Conservation (phyloP, 2,888 invertebrate genomes). For the Coleophora deauratella region DNA sequence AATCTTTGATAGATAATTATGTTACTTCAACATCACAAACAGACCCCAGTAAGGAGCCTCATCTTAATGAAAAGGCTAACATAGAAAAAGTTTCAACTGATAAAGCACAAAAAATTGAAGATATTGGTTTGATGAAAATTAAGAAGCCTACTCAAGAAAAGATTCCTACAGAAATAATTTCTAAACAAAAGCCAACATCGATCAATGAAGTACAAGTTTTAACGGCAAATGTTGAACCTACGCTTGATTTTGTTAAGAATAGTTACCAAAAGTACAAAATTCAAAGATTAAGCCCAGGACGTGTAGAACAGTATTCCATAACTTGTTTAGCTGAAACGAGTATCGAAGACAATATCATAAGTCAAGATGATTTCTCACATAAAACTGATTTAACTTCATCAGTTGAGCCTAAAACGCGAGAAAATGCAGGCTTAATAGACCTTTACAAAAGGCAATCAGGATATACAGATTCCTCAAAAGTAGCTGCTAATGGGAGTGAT, state of each 20-base stretch:
- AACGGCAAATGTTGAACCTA: slow-evolving; percentile 34
- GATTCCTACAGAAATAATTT: slow-evolving; percentile 12
- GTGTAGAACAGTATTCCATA: slow-evolving; percentile 42
- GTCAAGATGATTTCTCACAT: not conserved
- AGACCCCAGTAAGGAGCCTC: too few relatives aligned
- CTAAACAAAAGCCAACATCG: slow-evolving; percentile 18
- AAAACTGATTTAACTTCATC: not conserved
- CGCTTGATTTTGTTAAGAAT: slow-evolving; percentile 34
- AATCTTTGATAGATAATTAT: not conserved
- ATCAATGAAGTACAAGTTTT: slow-evolving; percentile 44
- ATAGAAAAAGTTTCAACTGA: slow-evolving; percentile 20
- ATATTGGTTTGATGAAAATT: slow-evolving; percentile 8
- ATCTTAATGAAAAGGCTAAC: not conserved
- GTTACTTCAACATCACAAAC: too few relatives aligned
- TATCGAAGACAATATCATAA: slow-evolving; percentile 8
- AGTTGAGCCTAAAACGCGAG: not conserved
- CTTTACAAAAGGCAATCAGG: slow-evolving; percentile 36
- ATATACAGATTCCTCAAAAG: slow-evolving; percentile 29
- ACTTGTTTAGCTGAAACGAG: slow-evolving; percentile 20
- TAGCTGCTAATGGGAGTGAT: not conserved
- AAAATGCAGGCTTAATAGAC: slow-evolving; percentile 21
- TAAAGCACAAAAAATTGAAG: slow-evolving; percentile 6
- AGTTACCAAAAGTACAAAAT: slow-evolving; percentile 45
- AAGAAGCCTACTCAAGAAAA: slow-evolving; percentile 11
- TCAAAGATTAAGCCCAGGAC: slow-evolving; percentile 33